A percentile compares a stretch with the other conserved stretches of the same genome.
Conservation (phyloP, 2,797 vertebrate species). For the Hippopotamyrus pictus region DNA sequence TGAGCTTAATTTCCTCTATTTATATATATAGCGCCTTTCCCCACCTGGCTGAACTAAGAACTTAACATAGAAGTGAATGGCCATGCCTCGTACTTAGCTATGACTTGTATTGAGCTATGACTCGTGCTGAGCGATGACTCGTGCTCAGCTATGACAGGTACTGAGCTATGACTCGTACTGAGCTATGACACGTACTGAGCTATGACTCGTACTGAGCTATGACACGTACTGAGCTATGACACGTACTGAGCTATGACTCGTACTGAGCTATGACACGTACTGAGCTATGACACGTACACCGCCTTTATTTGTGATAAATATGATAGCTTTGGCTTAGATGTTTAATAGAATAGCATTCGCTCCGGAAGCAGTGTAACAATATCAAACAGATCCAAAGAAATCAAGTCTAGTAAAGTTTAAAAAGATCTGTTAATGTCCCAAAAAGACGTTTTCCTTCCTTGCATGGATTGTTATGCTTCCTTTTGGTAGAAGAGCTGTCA, state of each 20-base stretch:
- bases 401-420: slow-evolving; percentile 3
- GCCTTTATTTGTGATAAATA: neutral
- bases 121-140: neutral
- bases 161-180: neutral
- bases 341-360: neutral
- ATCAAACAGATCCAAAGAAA: slow-evolving; percentile 5
- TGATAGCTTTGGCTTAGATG: neutral
- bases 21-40: neutral
- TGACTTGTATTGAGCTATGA: neutral
- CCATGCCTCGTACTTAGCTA: neutral
- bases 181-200: neutral
- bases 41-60: neutral
- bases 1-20: neutral
- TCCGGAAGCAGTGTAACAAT: neutral
- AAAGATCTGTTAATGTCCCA: neutral
- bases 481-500: slow-evolving; percentile 22
- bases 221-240: neutral
- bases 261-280: neutral
- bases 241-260: neutral
- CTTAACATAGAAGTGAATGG: neutral
- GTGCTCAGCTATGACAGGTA: neutral
- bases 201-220: neutral
- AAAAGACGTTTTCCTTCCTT: neutral
- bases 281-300: neutral
- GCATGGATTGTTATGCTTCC: neutral